Percentiles rank a stretch among this genome's conserved stretches.
Conservation (phyloP, 2,797 vertebrate species). For the Pseudochirops cupreus region DNA sequence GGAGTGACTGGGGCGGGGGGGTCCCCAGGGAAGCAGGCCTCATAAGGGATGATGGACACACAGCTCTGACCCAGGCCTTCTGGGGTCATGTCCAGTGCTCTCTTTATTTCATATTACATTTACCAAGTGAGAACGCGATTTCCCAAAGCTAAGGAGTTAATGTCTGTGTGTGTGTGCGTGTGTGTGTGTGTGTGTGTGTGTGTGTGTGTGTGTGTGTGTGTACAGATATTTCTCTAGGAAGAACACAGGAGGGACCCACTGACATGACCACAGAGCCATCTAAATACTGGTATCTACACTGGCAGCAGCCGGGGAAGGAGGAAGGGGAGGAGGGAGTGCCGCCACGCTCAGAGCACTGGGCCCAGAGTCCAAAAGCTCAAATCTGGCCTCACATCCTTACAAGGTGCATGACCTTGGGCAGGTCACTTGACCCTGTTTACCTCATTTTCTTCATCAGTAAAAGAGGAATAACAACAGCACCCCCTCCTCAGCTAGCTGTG, state of each 20-base stretch:
- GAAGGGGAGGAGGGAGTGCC: background rate
- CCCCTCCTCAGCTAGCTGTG: background rate
- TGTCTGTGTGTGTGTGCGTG: background rate
- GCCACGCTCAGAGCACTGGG: background rate
- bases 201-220: too few relatives aligned
- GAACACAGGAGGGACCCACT: too few relatives aligned
- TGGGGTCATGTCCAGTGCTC: background rate
- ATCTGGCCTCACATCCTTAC: background rate
- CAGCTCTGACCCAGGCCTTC: background rate
- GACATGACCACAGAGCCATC: background rate
- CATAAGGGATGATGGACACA: background rate
- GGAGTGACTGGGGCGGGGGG: background rate
- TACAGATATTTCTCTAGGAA: too few relatives aligned
- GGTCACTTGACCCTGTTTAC: background rate
- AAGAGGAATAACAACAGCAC: background rate
- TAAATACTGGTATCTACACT: background rate
- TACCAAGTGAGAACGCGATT: background rate
- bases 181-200: too few relatives aligned
- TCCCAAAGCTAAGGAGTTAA: background rate
- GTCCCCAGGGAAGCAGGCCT: background rate
- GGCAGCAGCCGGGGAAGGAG: background rate
- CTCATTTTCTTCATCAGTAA: background rate
- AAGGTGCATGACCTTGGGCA: background rate
- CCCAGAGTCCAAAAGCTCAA: background rate
- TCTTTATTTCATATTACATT: background rate